These are phyloP conservation scores for Peribatodes rhomboidaria DNA, from an alignment of 2,888 invertebrate species.

Conservation along the genomic window DNA sequence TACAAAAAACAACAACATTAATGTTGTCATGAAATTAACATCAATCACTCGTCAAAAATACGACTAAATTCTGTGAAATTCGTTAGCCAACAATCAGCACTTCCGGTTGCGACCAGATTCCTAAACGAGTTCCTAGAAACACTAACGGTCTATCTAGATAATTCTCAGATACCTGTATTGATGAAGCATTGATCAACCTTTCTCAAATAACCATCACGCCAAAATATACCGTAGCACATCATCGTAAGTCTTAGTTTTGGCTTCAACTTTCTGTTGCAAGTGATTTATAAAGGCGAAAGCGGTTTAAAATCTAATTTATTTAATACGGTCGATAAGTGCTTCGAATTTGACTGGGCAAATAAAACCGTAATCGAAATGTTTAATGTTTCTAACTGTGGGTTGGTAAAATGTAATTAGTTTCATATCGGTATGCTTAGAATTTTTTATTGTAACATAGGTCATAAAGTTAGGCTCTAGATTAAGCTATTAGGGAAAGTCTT, in stretches of 20 bases:
- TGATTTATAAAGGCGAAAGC: conserved; percentile 54
- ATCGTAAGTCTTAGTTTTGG: conserved; percentile 1
- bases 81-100: conserved; percentile 40
- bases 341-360: conserved; percentile 16
- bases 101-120: conserved; percentile 57
- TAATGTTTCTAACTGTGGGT: background rate
- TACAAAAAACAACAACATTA: background rate
- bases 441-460: no score
- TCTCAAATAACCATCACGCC: conserved; percentile 37
- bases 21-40: background rate
- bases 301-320: conserved; percentile 43
- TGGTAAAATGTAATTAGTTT: no score
- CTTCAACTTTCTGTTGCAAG: conserved; percentile 27
- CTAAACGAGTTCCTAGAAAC: conserved; percentile 55
- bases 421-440: no score
- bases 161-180: conserved; percentile 39
- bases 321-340: conserved; percentile 34
- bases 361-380: conserved; percentile 4
- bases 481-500: no score
- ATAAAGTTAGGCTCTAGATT: no score
- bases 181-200: conserved; percentile 51
- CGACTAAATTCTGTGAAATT: conserved; percentile 13
- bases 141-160: conserved; percentile 62
- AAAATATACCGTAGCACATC: conserved; percentile 8
- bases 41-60: conserved; percentile 14